Conservation (phyloP, 1,140 invertebrate genomes). For the Drosophila saltans region DNA sequence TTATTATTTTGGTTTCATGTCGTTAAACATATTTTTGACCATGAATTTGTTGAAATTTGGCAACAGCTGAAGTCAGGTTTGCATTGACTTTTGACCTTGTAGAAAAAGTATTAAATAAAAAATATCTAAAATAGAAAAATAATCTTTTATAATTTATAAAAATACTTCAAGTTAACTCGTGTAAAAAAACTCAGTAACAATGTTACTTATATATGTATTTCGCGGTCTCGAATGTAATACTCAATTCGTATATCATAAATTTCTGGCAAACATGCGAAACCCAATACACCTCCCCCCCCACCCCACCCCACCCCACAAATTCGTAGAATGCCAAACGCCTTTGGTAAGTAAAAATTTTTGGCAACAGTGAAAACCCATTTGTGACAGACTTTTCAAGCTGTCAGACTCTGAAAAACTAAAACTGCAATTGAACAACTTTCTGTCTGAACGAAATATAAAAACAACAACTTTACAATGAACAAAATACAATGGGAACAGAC, state of each 20-base stretch:
- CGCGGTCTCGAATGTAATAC: background rate
- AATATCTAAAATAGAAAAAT: background rate
- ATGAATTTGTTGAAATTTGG: background rate
- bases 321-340: slow-evolving; percentile 3
- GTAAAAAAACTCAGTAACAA: too few species aligned
- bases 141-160: too few species aligned
- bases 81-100: background rate
- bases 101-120: background rate
- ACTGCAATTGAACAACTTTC: slow-evolving; percentile 20
- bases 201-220: too few species aligned
- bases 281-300: background rate
- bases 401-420: background rate
- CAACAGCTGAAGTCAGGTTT: background rate
- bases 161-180: too few species aligned
- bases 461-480: slow-evolving; percentile 3
- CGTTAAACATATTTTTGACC: background rate
- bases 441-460: slow-evolving; percentile 7
- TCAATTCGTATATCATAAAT: slow-evolving; percentile 6
- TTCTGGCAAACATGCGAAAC: background rate
- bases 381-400: slow-evolving; percentile 12
- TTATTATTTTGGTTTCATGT: background rate
- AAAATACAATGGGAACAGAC: slow-evolving; percentile 14
- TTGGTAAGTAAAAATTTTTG: slow-evolving; percentile 14
- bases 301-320: background rate
- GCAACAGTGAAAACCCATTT: slow-evolving; percentile 20